These are phyloP conservation scores for Myrmophylax atrothorax DNA, from an alignment of 2,113 vertebrate genomes.

Conservation along the genomic window DNA sequence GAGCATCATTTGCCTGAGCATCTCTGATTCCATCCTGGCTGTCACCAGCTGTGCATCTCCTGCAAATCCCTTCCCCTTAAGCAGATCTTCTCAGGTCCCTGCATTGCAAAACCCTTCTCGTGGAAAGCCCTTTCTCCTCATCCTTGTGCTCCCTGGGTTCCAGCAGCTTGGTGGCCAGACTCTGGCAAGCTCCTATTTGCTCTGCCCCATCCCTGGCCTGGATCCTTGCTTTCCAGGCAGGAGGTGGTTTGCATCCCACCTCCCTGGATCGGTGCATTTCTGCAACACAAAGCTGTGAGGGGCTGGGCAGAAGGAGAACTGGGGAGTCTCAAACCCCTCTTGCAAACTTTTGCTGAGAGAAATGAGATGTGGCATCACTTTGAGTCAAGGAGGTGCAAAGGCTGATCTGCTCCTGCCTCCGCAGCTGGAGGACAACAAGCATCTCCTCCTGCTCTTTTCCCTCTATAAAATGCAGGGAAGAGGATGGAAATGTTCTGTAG, in stretches of 20 bases:
- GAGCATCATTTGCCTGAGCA: background rate
- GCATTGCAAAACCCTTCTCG: background rate
- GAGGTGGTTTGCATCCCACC: background rate
- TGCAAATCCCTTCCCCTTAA: background rate
- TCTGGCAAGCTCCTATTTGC: background rate
- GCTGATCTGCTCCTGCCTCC: background rate
- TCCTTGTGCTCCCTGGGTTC: background rate
- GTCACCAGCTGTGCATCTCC: background rate
- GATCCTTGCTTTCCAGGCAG: background rate
- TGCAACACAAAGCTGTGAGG: background rate
- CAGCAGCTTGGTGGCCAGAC: background rate
- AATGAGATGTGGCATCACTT: background rate
- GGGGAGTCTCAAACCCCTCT: background rate
- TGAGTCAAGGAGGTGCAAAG: background rate
- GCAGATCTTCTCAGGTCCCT: background rate
- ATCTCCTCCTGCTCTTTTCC: background rate
- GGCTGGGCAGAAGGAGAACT: background rate
- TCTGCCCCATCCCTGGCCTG: background rate
- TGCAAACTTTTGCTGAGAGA: background rate
- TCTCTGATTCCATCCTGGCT: background rate
- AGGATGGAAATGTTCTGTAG: background rate
- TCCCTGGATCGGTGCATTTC: background rate
- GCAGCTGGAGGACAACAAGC: fast-evolving
- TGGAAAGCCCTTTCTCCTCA: background rate
- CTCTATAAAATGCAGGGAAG: background rate